Evolutionary conservation across 2,888 invertebrate species (phyloP), one percentile per base, ranked within the genome.

Genomic region (Eledone cirrhosa): DNA sequence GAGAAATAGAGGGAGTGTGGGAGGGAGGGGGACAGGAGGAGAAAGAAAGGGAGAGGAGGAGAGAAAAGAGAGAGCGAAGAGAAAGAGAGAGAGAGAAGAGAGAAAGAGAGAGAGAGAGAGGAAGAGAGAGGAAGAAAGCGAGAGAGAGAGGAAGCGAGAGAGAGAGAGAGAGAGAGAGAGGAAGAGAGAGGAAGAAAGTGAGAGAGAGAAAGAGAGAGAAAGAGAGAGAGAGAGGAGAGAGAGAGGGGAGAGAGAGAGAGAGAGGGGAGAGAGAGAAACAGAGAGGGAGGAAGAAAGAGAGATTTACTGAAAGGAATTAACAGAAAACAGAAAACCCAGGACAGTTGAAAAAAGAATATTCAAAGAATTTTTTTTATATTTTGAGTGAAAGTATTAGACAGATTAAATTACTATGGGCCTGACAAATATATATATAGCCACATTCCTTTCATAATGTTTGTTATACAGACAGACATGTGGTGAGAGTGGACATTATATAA

Each of bases 61-160:
- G 8, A 22, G 19, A 19, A 63, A 27, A 63, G 1, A 63, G 22
- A 63, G 22, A 22, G 4, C 11, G 22, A 22, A 19, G 4, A 63
- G 22, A n/a, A 63, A 63, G 22, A 63, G 22, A 27, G 14, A 19
- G 22, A 63, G 13, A 24, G n/a, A 22, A 53, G 16, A 53, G 24
- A 41, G 19, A n/a, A 16, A 48, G 67, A 11, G 47, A 48, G 47
- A 47, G 48, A 67, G 67, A 41, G 67, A 67, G 41, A 65, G 67
- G 41, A 67, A 67, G 67, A 78, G 47, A 78, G 78, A 65, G 67
- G 24, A 67, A 63, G 63, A 41, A 67, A 29, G 67, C 24, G 67
- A 33, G n/a, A 11, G 33, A 31, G 0, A 33, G n/a, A 29, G n/a
- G n/a, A n/a, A n/a, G n/a, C n/a, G n/a, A n/a, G n/a, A n/a, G n/a